Conservation (phyloP, 1,140 invertebrate species). For the Venturia canescens region DNA sequence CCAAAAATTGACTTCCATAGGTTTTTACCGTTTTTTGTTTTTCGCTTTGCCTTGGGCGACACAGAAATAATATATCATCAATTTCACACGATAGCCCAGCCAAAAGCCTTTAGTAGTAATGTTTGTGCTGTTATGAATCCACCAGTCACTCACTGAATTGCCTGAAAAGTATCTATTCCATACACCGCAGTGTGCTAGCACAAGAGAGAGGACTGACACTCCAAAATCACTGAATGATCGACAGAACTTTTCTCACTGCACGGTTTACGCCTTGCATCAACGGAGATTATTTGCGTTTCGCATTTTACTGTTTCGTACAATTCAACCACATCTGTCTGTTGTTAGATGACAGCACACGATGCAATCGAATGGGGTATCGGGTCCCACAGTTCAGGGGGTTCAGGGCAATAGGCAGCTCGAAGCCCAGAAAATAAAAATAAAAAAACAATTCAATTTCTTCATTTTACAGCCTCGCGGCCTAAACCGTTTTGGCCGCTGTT, state of each 20-base stretch:
- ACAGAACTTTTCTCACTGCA: constrained; percentile 28
- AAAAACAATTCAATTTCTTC: too few species aligned
- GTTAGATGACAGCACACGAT: too few species aligned
- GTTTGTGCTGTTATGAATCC: not conserved
- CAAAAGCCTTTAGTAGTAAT: not conserved
- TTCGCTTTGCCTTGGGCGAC: not conserved
- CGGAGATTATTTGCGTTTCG: too few species aligned
- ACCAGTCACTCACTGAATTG: not conserved
- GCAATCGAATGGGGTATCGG: too few species aligned
- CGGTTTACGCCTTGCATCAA: too few species aligned
- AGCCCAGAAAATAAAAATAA: too few species aligned
- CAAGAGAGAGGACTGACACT: not conserved
- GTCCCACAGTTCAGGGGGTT: too few species aligned
- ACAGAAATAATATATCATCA: not conserved
- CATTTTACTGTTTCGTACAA: too few species aligned
- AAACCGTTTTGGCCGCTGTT: too few species aligned
- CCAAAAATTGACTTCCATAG: not conserved
- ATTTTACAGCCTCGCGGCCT: too few species aligned
- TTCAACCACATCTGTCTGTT: too few species aligned
- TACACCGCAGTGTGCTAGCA: not conserved
- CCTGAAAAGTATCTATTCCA: not conserved
- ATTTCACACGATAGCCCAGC: not conserved
- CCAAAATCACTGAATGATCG: constrained; percentile 22
- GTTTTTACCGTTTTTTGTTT: not conserved
- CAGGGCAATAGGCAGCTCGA: too few species aligned